Base-by-base conservation (phyloP, 30 jellyfish, hydroid and myxozoan species). In the Hydractinia symbiolongicarpus region DNA sequence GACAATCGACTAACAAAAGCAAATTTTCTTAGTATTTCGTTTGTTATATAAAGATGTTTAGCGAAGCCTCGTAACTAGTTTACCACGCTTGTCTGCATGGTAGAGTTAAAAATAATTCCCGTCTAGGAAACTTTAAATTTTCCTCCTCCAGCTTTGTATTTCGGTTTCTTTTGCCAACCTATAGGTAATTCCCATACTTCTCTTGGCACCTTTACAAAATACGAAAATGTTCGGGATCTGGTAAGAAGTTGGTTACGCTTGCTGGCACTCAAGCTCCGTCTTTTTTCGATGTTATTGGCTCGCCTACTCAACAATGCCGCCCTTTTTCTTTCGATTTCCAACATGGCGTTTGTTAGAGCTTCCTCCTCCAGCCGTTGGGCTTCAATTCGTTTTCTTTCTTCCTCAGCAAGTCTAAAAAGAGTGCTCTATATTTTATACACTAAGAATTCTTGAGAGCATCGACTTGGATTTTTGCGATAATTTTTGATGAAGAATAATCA, bases 161-260 rank as follows among this genome's bases (percentile, higher is more conserved):
- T 88, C 53, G 76, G 88, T 0, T 55, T 82, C 20, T 78, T 61
- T 20, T 71, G 80, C 96, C 96, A 88, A 44, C 96, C 96, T 54
- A 88, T 88, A 5, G 96, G 96, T 66, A 88, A 50, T 52, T 88
- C 96, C 96, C 96, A 88, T 49, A 88, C 86, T 20, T 81, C 60
- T 73, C 91, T 70, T 15, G 96, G 96, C n/a, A 88, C 79, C 54
- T 88, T 91, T 19, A 88, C 96, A 64, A 88, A 88, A 58, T 88
- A 88, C 6, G 96, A 79, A 73, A 88, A 88, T 4, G 88, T 82
- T 14, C 69, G 78, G 8, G 96, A 72, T 60, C 88, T 88, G 21
- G 87, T 60, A 7, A 82, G 67, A 44, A 83, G 70, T 49, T 88
- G 96, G 5, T 81, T 57, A 10, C 64, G 66, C 53, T 86, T 57